Percentiles rank a stretch among this genome's conserved stretches.
These are phyloP conservation scores for Pocota personata DNA, from an alignment of 2,888 invertebrate species.

Conservation along the genomic window DNA sequence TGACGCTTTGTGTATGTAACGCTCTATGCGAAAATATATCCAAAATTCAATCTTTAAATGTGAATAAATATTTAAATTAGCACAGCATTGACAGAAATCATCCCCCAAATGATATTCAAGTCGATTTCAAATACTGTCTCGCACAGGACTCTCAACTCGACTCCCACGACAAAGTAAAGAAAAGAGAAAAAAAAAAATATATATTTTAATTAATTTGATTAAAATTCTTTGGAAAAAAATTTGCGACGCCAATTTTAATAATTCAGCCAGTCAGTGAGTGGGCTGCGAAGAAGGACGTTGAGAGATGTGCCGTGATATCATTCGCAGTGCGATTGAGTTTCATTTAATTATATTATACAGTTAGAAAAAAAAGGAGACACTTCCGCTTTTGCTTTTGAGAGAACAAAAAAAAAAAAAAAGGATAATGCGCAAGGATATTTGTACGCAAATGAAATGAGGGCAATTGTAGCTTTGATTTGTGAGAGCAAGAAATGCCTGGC, in stretches of 20 bases:
- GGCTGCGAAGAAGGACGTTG: neutral
- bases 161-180: neutral
- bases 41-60: constrained; percentile 63
- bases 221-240: neutral
- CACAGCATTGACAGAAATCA: constrained; percentile 21
- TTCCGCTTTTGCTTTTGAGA: neutral
- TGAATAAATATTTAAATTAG: constrained; percentile 72
- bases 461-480: neutral
- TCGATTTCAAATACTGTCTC: constrained; percentile 27
- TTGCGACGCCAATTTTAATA: constrained; percentile 3
- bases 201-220: constrained; percentile 53
- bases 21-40: neutral
- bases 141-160: constrained; percentile 1
- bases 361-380: neutral
- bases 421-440: neutral
- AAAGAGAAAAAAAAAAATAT: neutral
- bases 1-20: neutral
- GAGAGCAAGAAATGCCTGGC: neutral
- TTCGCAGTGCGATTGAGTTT: constrained; percentile 20
- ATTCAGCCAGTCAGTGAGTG: neutral
- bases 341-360: neutral
- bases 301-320: neutral
- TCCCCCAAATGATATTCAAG: constrained; percentile 8
- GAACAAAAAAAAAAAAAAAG: neutral
- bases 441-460: neutral